Base-by-base conservation (phyloP, 1,140 invertebrate genomes). In the Papilio aristodemus region DNA sequence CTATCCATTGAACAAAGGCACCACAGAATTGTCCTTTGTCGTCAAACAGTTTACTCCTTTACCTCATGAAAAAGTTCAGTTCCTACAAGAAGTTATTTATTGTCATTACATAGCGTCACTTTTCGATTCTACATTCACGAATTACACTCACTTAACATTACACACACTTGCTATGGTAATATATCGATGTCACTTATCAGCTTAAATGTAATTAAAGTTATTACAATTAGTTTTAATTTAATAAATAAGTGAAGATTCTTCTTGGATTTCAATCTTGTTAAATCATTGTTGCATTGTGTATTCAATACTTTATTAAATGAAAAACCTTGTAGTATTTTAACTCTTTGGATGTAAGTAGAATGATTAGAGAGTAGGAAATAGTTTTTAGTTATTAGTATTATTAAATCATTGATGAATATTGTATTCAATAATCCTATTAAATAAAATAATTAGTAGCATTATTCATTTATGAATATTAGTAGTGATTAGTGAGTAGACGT, bases 391-490 rank as follows among this genome's bases (percentile, higher is more conserved):
- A 17, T 54, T 10, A 54, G 5, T 5, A 3, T 22, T 22, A 13
- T 54, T 54, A 13, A 54, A 54, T 54, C 9, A 22, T 54, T 54
- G 14, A 54, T 11, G 10, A 25, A 22, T 46, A 19, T 46, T 22
- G 2, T 10, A 22, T 54, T 54, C 27, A 32, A 54, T 22, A 25
- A n/a, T 13, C 4, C 11, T 54, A 11, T 3, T 4, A 32, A 11
- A 54, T 19, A 46, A 43, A 46, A 46, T 19, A 19, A 10, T 46
- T 3, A 46, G 43, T 46, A 46, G 43, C n/a, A 43, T 43, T 43
- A 14, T 7, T 54, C 19, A 54, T 9, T 25, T 54, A n/a, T 54
- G 19, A 54, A 25, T 14, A 17, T 11, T 22, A 22, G n/a, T 43
- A 43, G 41, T 43, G 4, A 43, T 43, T 43, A 50, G 3, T 11